A percentile compares a stretch with the other conserved stretches of the same genome.
Conservation (phyloP, 2,888 invertebrate genomes). For the Zeuzera pyrina region DNA sequence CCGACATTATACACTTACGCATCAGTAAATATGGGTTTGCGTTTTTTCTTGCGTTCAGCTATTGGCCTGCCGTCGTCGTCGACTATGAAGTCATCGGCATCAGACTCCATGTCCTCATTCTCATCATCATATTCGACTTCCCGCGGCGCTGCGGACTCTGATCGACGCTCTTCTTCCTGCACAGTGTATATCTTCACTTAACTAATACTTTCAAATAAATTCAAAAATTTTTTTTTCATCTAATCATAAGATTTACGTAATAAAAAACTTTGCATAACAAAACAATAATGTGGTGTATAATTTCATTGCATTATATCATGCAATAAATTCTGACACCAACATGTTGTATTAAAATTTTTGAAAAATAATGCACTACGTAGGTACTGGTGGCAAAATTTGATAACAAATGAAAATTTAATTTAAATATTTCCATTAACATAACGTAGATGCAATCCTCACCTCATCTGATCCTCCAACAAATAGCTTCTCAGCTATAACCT, state of each 20-base stretch:
- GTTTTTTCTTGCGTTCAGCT: constrained; percentile 83
- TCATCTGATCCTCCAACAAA: constrained; percentile 89
- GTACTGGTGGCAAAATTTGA: too few relatives aligned
- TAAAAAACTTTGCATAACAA: neutral
- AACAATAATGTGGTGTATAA: constrained; percentile 1
- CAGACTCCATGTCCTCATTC: constrained; percentile 85
- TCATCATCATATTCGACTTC: constrained; percentile 83
- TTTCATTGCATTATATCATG: constrained; percentile 16
- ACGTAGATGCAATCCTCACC: too few relatives aligned
- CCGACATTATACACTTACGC: constrained; percentile 74
- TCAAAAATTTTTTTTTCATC: neutral
- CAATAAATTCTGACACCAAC: constrained; percentile 6
- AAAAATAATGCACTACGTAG: too few relatives aligned
- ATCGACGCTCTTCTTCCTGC: constrained; percentile 85
- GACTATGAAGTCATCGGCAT: constrained; percentile 97
- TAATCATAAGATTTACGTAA: too few relatives aligned
- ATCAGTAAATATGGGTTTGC: constrained; percentile 88
- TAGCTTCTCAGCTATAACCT: constrained; percentile 90
- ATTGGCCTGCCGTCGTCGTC: constrained; percentile 95
- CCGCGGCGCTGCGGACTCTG: constrained; percentile 78
- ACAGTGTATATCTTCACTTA: neutral
- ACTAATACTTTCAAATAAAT: too few relatives aligned
- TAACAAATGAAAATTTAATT: too few relatives aligned
- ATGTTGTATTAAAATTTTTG: too few relatives aligned
- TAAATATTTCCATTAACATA: too few relatives aligned